Base-by-base conservation (phyloP, 2,113 vertebrate genomes). In the Sprattus sprattus region DNA sequence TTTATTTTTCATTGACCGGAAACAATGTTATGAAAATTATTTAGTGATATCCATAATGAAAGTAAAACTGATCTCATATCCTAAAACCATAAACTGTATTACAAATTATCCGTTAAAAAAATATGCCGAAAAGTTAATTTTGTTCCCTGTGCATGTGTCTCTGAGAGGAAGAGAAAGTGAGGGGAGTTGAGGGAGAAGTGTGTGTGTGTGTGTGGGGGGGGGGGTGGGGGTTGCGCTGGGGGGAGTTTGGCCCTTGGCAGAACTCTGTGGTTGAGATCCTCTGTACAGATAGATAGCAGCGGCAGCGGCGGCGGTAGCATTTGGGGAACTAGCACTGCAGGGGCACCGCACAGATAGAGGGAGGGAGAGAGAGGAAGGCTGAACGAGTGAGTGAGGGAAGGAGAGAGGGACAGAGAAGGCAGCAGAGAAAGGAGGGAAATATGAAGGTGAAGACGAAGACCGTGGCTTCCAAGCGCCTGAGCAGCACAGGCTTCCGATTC, bases 401-500 rank as follows among this genome's bases (percentile, higher is more conserved):
- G 49, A 46, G 71, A 39, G 71, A 78, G 75, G 0, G 84, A 89
- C 85, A 91, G 89, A 87, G 88, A 89, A 90, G 86, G 92, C 64
- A 28, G 88, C 82, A 47, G 84, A 80, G 82, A 60, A 84, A 84
- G 84, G 86, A 85, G 86, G 88, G 82, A 82, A 85, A 88, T 90
- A 87, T 91, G 89, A 94, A 90, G 91, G 93, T 92, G 94, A 94
- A 94, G 95, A 95, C 89, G 85, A 93, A 95, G 91, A 89, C 93
- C 0, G 91, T 95, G 91, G 94, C 95, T 60, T 94, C 92, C 83
- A 82, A 94, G 85, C 89, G 91, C 87, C 91, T 95, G 46, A 82
- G 81, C 89, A 94, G 89, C 90, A 90, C 92, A 85, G 91, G 93
- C 82, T 85, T 93, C 32, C 94, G 89, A 94, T 95, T 94, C 90